A percentile compares a stretch with the other conserved stretches of the same genome.
These are phyloP conservation scores for Tenthredo livida DNA, from an alignment of 2,888 invertebrate species.

Conservation along the genomic window DNA sequence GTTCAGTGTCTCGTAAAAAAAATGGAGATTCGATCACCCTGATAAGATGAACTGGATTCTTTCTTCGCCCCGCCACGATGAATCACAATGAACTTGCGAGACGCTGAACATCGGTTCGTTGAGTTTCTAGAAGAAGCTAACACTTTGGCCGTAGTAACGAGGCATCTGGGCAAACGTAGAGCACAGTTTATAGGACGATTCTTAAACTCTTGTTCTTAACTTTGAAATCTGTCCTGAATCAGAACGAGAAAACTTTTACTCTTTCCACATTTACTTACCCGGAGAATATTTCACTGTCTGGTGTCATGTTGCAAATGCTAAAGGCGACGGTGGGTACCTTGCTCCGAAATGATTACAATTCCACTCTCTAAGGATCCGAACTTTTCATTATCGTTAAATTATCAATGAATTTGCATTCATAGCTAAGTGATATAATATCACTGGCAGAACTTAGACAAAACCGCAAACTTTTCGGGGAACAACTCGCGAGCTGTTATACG, in stretches of 20 bases:
- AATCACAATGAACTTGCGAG: constrained; percentile 35
- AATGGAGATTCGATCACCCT: constrained; percentile 16
- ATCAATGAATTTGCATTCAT: neutral
- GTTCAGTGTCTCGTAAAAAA: neutral
- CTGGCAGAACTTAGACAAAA: neutral
- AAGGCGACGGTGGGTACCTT: neutral
- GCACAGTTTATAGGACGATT: constrained; percentile 34
- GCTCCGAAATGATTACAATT: neutral
- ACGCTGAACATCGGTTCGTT: constrained; percentile 20
- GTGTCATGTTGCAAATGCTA: neutral
- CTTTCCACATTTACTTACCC: constrained; percentile 15
- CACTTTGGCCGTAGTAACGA: constrained; percentile 28
- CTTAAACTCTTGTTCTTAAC: constrained; percentile 21
- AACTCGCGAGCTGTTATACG: neutral
- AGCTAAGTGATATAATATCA: neutral
- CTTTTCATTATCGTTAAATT: neutral
- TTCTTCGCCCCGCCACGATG: neutral
- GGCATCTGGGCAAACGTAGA: constrained; percentile 42
- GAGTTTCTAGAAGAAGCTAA: neutral
- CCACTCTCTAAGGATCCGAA: neutral
- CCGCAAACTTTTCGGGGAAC: neutral
- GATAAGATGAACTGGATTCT: constrained; percentile 10
- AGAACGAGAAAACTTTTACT: constrained; percentile 30
- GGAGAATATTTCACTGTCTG: neutral
- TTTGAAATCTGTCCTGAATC: constrained; percentile 42